Conservation (phyloP, 2,797 vertebrate species). For the Sphenodon punctatus region DNA sequence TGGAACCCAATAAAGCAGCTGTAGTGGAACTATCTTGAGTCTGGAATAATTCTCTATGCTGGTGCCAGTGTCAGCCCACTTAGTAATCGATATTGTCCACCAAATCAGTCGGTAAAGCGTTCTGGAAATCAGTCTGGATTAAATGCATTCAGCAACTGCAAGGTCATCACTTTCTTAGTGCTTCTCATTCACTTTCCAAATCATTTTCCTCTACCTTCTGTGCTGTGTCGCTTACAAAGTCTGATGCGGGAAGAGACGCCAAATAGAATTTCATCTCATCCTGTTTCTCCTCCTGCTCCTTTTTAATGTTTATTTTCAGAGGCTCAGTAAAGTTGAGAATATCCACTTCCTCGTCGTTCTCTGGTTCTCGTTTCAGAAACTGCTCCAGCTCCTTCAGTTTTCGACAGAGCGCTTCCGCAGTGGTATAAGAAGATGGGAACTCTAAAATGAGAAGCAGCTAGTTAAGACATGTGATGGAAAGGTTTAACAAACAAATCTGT, state of each 20-base stretch:
- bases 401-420: constrained; percentile 84
- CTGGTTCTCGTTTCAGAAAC: constrained; percentile 90
- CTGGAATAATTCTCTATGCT: neutral
- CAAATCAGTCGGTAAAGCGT: neutral
- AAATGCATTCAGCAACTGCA: neutral
- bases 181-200: neutral
- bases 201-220: constrained; percentile 84
- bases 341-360: constrained; percentile 90
- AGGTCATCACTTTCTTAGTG: neutral
- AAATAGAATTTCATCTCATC: constrained; percentile 89
- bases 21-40: neutral
- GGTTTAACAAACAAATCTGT: constrained; percentile 50
- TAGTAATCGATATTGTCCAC: neutral
- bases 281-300: constrained; percentile 89
- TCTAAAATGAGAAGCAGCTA: constrained; percentile 75
- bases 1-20: neutral
- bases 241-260: constrained; percentile 82
- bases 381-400: constrained; percentile 92
- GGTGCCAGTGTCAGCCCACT: neutral
- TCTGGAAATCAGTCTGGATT: neutral
- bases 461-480: constrained; percentile 8
- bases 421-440: constrained; percentile 87
- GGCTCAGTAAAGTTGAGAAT: constrained; percentile 83
- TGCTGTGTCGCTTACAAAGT: constrained; percentile 87
- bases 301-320: constrained; percentile 86